A percentile compares a stretch with the other conserved stretches of the same genome.
Evolutionary conservation across 2,113 vertebrate species (phyloP).

Genomic region (Pardalotus punctatus): DNA sequence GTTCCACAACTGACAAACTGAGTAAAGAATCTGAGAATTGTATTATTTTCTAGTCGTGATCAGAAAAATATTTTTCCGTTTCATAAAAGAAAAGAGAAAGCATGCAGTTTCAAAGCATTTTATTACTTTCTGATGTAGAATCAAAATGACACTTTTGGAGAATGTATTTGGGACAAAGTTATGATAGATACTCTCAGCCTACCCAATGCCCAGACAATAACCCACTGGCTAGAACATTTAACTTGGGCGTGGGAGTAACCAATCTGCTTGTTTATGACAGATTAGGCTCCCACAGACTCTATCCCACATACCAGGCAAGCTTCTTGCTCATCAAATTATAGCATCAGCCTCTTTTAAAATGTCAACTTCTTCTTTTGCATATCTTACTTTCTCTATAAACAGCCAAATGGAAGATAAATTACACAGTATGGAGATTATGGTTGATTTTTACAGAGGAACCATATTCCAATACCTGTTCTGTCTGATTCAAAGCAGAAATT

Average conservation of each 20-base stretch:
- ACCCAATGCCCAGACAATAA: background rate
- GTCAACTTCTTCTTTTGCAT: background rate
- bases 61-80: background rate
- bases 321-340: background rate
- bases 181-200: background rate
- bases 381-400: background rate
- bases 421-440: background rate
- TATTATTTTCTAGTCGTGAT: background rate
- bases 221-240: conserved; percentile 1
- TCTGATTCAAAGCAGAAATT: background rate
- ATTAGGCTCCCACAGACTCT: background rate
- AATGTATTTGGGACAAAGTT: background rate
- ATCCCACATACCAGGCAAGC: background rate
- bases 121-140: background rate
- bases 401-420: background rate
- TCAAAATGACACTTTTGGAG: background rate
- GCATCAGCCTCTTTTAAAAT: background rate
- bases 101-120: background rate
- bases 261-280: conserved; percentile 15
- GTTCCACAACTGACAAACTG: background rate
- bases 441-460: background rate
- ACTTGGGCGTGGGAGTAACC: background rate
- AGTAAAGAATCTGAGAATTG: background rate
- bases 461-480: background rate
- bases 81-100: background rate